Percentiles rank a stretch among this genome's conserved stretches.
phyloP scores from a whole-genome alignment of 1,140 invertebrate species.

The Euura lappo region DNA sequence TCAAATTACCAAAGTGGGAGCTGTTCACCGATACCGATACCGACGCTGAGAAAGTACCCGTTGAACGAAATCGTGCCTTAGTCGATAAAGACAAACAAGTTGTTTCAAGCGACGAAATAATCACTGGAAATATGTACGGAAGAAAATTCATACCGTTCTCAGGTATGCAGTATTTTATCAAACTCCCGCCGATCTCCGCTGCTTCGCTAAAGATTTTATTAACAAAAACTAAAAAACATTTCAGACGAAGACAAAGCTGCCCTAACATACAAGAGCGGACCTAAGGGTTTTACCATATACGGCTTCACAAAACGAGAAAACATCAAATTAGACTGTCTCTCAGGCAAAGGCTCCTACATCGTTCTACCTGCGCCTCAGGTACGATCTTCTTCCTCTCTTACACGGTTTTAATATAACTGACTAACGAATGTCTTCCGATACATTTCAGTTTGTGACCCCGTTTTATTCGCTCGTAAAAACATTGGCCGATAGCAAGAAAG shows the following conservation, averaged over 20 bases:
- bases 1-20: not conserved
- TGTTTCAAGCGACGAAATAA: not conserved
- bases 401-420: not conserved
- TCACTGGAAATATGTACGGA: not conserved
- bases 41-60: not conserved
- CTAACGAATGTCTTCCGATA: constrained; percentile 4
- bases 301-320: constrained; percentile 26
- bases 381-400: not conserved
- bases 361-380: constrained; percentile 27
- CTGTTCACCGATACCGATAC: not conserved
- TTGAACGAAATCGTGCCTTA: not conserved
- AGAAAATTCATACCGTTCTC: not conserved
- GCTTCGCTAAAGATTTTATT: not conserved
- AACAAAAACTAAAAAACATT: not conserved
- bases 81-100: not conserved
- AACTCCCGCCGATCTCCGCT: too few species aligned
- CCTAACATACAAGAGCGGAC: constrained; percentile 21
- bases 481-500: constrained; percentile 27
- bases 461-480: constrained; percentile 38
- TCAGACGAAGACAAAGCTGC: constrained; percentile 26
- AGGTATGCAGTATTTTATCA: not conserved
- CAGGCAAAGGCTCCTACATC: constrained; percentile 20
- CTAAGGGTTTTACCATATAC: constrained; percentile 28
- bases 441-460: constrained; percentile 13
- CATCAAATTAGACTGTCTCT: constrained; percentile 29